Evolutionary conservation across 2,888 invertebrate species (phyloP).

Genomic region (Teleogryllus oceanicus): DNA sequence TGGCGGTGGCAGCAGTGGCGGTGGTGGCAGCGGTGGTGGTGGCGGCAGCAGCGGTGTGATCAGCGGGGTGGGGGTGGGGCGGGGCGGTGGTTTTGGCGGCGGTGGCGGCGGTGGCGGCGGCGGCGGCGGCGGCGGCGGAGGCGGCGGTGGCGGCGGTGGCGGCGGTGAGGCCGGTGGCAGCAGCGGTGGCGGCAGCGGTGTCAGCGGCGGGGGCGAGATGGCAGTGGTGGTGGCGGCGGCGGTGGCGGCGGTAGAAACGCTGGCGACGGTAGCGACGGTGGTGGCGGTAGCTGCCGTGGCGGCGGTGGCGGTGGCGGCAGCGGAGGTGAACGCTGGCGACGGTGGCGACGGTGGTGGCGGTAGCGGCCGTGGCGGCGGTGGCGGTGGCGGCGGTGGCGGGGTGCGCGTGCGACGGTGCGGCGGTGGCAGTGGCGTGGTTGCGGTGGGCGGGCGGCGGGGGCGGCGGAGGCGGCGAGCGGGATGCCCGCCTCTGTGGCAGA

Average conservation of each 20-base stretch:
- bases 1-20: neutral
- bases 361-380: neutral
- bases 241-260: neutral
- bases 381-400: neutral
- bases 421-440: neutral
- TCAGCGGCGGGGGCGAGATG: neutral
- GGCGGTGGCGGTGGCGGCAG: neutral
- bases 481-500: neutral
- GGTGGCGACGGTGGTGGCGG: neutral
- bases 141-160: neutral
- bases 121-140: neutral
- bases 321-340: no score
- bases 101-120: neutral
- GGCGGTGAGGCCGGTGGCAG: neutral
- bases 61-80: neutral
- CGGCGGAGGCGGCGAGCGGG: neutral
- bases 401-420: neutral
- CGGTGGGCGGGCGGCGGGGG: neutral
- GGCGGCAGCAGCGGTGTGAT: neutral
- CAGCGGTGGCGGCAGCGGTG: neutral
- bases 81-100: neutral
- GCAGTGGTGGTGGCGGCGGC: neutral
- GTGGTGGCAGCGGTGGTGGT: neutral
- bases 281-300: neutral
- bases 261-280: neutral